These are phyloP conservation scores for Luidia sarsii DNA, from an alignment of 53 echinoderm and acorn worm genomes.

Conservation along the genomic window DNA sequence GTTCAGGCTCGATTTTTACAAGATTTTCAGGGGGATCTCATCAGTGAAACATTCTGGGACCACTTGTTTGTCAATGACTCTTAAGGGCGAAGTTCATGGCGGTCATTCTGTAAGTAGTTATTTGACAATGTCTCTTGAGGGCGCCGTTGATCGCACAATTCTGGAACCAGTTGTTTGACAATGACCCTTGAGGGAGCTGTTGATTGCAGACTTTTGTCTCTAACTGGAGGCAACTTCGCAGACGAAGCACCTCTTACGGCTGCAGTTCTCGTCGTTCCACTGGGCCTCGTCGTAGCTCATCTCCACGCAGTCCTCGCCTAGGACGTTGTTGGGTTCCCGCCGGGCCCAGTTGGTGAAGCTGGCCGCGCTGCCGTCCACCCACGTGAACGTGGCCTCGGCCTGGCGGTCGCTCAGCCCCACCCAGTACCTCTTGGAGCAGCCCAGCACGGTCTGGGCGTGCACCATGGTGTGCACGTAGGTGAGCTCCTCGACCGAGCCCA, in stretches of 20 bases:
- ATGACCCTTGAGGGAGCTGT: not conserved
- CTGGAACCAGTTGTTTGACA: not conserved
- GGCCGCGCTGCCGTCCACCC: conserved; percentile 5
- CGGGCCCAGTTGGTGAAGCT: conserved; percentile 21
- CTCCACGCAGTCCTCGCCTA: conserved; percentile 10
- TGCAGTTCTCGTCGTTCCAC: conserved; percentile 11
- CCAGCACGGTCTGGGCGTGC: not conserved
- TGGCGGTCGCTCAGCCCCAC: conserved; percentile 1
- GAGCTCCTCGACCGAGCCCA: not conserved
- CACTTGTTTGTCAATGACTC: too few species aligned
- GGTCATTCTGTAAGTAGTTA: too few species aligned
- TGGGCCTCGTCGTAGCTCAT: not conserved
- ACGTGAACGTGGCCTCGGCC: not conserved
- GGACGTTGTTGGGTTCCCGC: not conserved
- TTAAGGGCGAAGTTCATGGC: too few species aligned
- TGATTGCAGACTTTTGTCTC: not conserved
- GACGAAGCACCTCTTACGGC: not conserved
- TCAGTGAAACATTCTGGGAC: too few species aligned
- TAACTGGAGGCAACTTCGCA: not conserved
- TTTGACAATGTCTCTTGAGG: too few species aligned
- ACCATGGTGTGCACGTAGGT: conserved; percentile 10
- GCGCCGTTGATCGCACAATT: too few species aligned
- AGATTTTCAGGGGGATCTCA: too few species aligned
- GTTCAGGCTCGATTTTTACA: too few species aligned
- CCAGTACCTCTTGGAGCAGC: conserved; percentile 16